Conservation (phyloP, 1,140 invertebrate genomes). For the Bilobella aurantiaca region DNA sequence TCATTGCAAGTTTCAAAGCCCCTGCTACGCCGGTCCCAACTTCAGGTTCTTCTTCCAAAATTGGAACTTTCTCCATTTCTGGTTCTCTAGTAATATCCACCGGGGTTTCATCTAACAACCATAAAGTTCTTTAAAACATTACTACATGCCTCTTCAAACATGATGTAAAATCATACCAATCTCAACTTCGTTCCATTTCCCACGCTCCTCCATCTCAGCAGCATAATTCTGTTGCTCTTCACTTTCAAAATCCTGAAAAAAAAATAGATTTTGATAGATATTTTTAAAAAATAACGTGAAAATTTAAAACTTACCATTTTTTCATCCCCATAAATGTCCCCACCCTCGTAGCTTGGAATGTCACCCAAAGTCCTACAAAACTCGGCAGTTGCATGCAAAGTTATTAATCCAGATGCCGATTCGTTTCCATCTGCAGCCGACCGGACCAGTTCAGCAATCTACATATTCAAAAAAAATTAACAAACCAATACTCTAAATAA, state of each 20-base stretch:
- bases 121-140: constrained; percentile 4
- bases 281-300: constrained; percentile 13
- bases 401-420: constrained; percentile 46
- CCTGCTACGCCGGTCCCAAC: constrained; percentile 83
- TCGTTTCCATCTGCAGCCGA: constrained; percentile 12
- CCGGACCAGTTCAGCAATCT: constrained; percentile 28
- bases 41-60: constrained; percentile 89
- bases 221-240: constrained; percentile 39
- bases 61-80: constrained; percentile 52
- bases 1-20: constrained; percentile 80
- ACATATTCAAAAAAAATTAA: constrained; percentile 5
- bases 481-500: not conserved
- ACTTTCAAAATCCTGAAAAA: constrained; percentile 51
- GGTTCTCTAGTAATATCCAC: constrained; percentile 34
- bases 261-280: constrained; percentile 20
- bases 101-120: constrained; percentile 36
- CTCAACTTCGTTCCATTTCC: constrained; percentile 62
- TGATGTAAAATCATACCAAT: constrained; percentile 42
- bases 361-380: constrained; percentile 93
- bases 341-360: constrained; percentile 82
- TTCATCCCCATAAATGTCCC: constrained; percentile 68
- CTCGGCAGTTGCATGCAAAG: constrained; percentile 88
- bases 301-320: constrained; percentile 53
- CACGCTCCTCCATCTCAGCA: constrained; percentile 42
- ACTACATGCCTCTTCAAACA: constrained; percentile 12